A percentile compares a stretch with the other conserved stretches of the same genome.
phyloP scores from a whole-genome alignment of 2,888 invertebrate genomes.

The Nephrocerus scutellatus region DNA sequence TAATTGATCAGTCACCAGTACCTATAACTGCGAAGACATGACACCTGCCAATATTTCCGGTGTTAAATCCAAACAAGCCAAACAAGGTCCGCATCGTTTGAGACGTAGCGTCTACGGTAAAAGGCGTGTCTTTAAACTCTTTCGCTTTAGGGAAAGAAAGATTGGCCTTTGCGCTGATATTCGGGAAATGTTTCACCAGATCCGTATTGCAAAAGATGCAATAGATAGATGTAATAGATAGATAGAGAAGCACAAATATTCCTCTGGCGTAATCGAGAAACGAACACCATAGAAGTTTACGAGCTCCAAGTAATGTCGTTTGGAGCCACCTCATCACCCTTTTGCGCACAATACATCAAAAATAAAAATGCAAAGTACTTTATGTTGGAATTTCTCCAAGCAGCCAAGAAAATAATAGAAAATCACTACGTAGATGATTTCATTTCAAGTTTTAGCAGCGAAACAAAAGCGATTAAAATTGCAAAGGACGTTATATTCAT shows the following conservation, averaged over 20 bases:
- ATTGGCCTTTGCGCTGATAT: constrained; percentile 34
- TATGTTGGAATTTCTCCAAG: constrained; percentile 15
- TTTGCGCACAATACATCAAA: constrained; percentile 24
- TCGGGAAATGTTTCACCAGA: constrained; percentile 29
- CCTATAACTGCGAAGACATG: constrained; percentile 23
- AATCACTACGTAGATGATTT: constrained; percentile 30
- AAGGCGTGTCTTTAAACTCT: constrained; percentile 31
- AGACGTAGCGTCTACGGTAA: constrained; percentile 30
- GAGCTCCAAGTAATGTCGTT: constrained; percentile 25
- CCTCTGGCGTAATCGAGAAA: constrained; percentile 27
- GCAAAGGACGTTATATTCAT: constrained; percentile 14
- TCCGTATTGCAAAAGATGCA: constrained; percentile 24
- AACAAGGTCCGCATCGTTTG: constrained; percentile 28
- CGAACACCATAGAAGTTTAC: constrained; percentile 18
- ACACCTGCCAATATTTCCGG: constrained; percentile 28
- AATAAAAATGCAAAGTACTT: constrained; percentile 20
- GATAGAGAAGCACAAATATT: constrained; percentile 33
- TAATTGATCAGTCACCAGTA: constrained; percentile 12
- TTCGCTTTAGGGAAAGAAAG: constrained; percentile 35
- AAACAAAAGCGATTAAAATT: constrained; percentile 19
- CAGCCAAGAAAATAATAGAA: constrained; percentile 16
- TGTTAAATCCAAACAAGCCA: constrained; percentile 28
- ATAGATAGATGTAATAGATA: too few species aligned
- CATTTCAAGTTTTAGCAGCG: constrained; percentile 25
- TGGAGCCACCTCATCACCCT: constrained; percentile 25